Base-by-base conservation (phyloP, 2,888 invertebrate species). In the Acanthosepion esculentum region DNA sequence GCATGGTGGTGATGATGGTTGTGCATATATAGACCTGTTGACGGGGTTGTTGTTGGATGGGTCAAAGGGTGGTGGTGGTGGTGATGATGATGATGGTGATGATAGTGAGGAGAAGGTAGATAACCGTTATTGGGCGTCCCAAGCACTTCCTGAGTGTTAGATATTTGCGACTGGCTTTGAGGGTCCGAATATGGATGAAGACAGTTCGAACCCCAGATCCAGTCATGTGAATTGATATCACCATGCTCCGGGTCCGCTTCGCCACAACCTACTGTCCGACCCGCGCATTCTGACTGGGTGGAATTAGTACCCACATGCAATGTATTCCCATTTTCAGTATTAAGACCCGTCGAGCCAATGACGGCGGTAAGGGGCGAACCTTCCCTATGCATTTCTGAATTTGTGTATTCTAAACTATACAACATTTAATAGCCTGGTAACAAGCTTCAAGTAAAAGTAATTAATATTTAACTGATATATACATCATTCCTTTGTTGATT, bases 181-280 rank as follows among this genome's bases (percentile, higher is more conserved):
- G n/a, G 29, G n/a, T 93, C 93, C 33, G 53, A n/a, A n/a, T 53
- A 53, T 23, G 93, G n/a, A 10, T 93, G 93, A 33, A 93, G 93
- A 10, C 50, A 93, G 20, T 93, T 93, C 48, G 93, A 53, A 48
- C 93, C 48, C 93, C 93, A 93, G 6, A 93, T 48, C 93, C 93
- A 93, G 29, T 93, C 93, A 78, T 41, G 41, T 41, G 41, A 41
- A 41, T 41, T 41, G 2, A 41, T 41, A 41, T 41, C 41, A 41
- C 41, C 41, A 41, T 78, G 29, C 48, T 92, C 48, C 29, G 48
- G 4, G 0, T 29, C n/a, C 93, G 1, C 23, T 53, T 53, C 48
- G 15, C 18, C 48, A 48, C 48, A 7, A 93, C 93, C n/a, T 29
- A 29, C 29, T n/a, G 92, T 92, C 29, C 92, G 48, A 26, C 18